Evolutionary conservation across 2,797 vertebrate genomes (phyloP).

Genomic region (Enteromius fasciolatus): DNA sequence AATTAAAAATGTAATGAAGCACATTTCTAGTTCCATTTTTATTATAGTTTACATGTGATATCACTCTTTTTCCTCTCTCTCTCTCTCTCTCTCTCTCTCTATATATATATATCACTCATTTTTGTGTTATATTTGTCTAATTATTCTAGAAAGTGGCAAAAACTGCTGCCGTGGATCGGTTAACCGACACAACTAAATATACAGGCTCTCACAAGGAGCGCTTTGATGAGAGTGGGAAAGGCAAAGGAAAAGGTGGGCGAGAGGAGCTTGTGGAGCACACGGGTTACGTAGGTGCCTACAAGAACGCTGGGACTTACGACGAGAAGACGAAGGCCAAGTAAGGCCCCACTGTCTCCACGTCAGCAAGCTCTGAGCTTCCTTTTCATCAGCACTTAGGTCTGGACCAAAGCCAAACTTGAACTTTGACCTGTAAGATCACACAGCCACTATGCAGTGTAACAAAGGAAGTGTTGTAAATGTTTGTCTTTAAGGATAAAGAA

Average conservation of each 20-base stretch:
- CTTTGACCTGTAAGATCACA: conserved; percentile 57
- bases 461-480: conserved; percentile 50
- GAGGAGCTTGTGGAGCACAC: conserved; percentile 91
- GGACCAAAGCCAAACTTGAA: conserved; percentile 69
- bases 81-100: too few species aligned
- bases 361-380: conserved; percentile 44
- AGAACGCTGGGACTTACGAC: conserved; percentile 89
- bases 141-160: conserved; percentile 87
- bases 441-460: conserved; percentile 35
- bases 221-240: conserved; percentile 87
- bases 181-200: conserved; percentile 92
- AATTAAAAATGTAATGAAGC: not conserved
- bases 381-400: conserved; percentile 57
- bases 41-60: not conserved
- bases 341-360: not conserved
- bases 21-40: not conserved
- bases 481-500: conserved; percentile 38
- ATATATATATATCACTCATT: not conserved
- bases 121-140: conserved; percentile 3
- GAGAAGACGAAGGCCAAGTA: conserved; percentile 85
- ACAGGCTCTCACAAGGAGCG: conserved; percentile 95
- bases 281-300: conserved; percentile 91
- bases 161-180: conserved; percentile 83
- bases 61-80: not conserved
- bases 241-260: conserved; percentile 88